Conservation (phyloP, 1,140 invertebrate species). For the Cryptotermes secundus region DNA sequence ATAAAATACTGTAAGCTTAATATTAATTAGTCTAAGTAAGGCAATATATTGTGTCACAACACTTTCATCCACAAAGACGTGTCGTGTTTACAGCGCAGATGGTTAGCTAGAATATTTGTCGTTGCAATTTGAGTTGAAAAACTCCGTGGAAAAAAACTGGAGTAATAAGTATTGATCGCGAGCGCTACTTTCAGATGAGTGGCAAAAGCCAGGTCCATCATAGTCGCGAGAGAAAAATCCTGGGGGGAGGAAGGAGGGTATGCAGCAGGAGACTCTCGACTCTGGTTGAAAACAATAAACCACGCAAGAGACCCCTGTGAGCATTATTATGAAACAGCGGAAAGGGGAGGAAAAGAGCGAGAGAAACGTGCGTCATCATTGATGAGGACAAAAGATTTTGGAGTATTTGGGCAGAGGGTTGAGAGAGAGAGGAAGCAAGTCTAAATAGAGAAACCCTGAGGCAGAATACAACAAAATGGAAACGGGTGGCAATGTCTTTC, state of each 20-base stretch:
- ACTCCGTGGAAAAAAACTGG: conserved; percentile 15
- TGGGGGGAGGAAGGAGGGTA: not conserved
- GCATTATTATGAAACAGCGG: conserved; percentile 11
- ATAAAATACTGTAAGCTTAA: no score
- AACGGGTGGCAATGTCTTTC: not conserved
- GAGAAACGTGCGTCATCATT: not conserved
- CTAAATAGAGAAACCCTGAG: not conserved
- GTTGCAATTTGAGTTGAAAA: not conserved
- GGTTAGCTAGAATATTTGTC: not conserved
- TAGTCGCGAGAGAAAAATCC: not conserved
- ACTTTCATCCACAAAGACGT: not conserved
- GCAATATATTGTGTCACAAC: not conserved
- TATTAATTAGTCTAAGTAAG: not conserved
- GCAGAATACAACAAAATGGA: not conserved
- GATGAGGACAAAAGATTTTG: conserved; percentile 12
- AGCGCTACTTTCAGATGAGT: conserved; percentile 1
- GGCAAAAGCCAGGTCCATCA: conserved; percentile 13
- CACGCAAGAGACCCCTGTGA: conserved; percentile 7
- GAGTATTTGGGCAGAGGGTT: conserved; percentile 3
- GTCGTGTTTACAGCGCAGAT: not conserved
- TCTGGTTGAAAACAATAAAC: conserved; percentile 13
- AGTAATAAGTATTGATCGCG: conserved; percentile 5
- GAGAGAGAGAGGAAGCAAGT: conserved; percentile 5
- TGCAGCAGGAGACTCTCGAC: not conserved
- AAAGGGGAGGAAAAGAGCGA: not conserved